Evolutionary conservation across 1,140 invertebrate genomes (phyloP).

Genomic region (Cecropterus lyciades): DNA sequence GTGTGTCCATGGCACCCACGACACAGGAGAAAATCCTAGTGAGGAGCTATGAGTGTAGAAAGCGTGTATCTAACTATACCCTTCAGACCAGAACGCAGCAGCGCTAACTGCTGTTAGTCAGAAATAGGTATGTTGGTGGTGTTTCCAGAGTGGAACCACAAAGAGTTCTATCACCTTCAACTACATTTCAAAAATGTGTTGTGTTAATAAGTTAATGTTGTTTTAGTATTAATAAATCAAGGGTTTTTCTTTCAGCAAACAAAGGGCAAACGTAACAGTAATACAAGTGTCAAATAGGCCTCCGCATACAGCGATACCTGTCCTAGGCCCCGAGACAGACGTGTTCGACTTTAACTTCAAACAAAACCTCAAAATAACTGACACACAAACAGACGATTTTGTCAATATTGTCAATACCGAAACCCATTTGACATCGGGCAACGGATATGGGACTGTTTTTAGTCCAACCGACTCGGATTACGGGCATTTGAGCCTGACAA

Average conservation of each 20-base stretch:
- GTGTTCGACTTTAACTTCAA: conserved; percentile 70
- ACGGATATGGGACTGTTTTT: conserved; percentile 65
- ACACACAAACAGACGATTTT: conserved; percentile 45
- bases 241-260: conserved; percentile 49
- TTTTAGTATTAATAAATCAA: too few relatives aligned
- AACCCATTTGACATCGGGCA: conserved; percentile 38
- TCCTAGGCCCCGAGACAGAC: conserved; percentile 60
- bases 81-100: too few relatives aligned
- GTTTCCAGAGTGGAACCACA: too few relatives aligned
- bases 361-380: conserved; percentile 50
- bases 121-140: too few relatives aligned
- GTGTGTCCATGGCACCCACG: too few relatives aligned
- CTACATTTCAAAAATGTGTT: too few relatives aligned
- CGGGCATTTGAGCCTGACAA: conserved; percentile 70
- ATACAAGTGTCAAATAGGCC: conserved; percentile 74
- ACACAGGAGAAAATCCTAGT: too few relatives aligned
- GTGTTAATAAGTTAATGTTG: too few relatives aligned
- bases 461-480: conserved; percentile 56
- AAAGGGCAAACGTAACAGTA: conserved; percentile 67
- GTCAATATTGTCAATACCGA: conserved; percentile 77
- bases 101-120: too few relatives aligned
- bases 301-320: conserved; percentile 71
- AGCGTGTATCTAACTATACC: too few relatives aligned
- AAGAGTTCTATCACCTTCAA: too few relatives aligned
- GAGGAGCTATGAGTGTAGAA: too few relatives aligned